Conservation (phyloP, 2,113 vertebrate genomes). For the Mionectes macconnelli region DNA sequence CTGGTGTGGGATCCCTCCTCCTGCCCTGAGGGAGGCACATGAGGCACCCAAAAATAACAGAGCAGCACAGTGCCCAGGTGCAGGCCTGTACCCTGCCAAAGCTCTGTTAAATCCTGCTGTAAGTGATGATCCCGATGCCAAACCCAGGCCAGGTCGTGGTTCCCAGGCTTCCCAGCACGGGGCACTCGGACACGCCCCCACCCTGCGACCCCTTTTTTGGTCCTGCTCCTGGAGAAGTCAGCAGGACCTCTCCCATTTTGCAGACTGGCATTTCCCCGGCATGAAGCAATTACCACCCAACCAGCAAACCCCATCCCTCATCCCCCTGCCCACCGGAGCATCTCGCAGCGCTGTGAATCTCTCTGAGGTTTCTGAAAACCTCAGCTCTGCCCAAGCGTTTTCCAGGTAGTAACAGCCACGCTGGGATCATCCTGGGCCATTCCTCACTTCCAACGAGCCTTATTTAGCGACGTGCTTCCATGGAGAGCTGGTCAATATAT, state of each 20-base stretch:
- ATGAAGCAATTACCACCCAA: background rate
- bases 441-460: background rate
- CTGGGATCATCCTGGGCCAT: background rate
- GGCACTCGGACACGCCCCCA: fast-evolving
- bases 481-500: background rate
- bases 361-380: background rate
- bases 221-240: background rate
- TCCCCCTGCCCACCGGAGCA: background rate
- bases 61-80: fast-evolving
- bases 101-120: fast-evolving
- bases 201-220: fast-evolving
- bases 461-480: background rate
- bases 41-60: background rate
- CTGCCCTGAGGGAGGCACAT: background rate
- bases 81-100: background rate
- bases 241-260: background rate
- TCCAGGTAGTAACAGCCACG: background rate
- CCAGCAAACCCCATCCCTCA: background rate
- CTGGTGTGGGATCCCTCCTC: background rate
- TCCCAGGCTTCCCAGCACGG: background rate
- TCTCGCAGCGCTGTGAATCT: fast-evolving
- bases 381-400: background rate
- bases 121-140: fast-evolving
- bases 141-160: background rate
- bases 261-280: background rate